Conservation (phyloP, 1,140 invertebrate species). For the Eriosoma lanigerum region DNA sequence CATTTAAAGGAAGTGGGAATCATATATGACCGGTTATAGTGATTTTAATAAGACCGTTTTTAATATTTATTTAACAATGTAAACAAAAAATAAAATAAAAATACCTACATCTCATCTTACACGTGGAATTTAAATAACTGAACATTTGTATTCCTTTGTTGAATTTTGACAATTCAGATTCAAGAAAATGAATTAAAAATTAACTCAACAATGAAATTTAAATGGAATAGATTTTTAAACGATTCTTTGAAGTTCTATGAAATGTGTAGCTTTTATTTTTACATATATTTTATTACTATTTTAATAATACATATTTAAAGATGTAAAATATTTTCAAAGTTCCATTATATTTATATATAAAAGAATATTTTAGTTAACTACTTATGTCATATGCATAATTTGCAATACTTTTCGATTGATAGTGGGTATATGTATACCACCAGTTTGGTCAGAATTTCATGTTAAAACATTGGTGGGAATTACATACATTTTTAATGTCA, state of each 20-base stretch:
- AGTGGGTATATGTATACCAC: neutral
- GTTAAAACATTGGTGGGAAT: no score
- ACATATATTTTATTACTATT: conserved; percentile 36
- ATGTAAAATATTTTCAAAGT: neutral
- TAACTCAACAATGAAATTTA: conserved; percentile 10
- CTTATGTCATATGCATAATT: neutral
- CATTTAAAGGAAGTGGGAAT: no score
- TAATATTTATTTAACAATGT: no score
- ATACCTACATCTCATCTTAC: neutral
- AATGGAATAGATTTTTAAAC: neutral
- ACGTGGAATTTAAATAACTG: neutral
- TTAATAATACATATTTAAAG: neutral
- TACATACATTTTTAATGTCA: no score
- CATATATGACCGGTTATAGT: no score
- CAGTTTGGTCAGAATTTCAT: no score
- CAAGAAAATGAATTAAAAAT: conserved; percentile 18
- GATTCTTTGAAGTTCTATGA: conserved; percentile 30
- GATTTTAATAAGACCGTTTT: no score
- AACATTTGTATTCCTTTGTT: conserved; percentile 9
- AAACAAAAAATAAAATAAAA: neutral
- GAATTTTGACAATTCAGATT: conserved; percentile 15
- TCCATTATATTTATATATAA: neutral
- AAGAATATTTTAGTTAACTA: neutral
- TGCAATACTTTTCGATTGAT: conserved; percentile 1
- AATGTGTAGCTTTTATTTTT: neutral